Evolutionary conservation across 2,888 invertebrate genomes (phyloP), one percentile per base, ranked within the genome.

Genomic region (Oligia fasciuncula): DNA sequence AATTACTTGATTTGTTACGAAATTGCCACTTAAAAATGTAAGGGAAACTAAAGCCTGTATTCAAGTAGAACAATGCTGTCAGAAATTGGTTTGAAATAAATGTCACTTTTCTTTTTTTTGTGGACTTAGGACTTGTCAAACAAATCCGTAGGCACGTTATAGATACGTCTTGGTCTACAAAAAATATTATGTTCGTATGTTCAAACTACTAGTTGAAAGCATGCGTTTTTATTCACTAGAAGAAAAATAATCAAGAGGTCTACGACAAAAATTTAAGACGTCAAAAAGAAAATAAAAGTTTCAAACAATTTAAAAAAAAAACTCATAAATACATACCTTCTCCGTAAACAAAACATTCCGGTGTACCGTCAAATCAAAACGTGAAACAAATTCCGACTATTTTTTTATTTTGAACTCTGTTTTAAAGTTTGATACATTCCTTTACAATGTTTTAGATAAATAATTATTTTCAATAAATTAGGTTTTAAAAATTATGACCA

Each of bases 401-500:
- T 90, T 74, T 77, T 88, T 88, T 89, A 84, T 87, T 86, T 85
- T 79, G 80, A 73, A 86, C 79, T 89, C 51, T 73, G 29, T 81
- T 84, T 74, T 54, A 73, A 77, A 73, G 83, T 87, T 90, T 91
- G 91, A 91, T 91, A 91, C 91, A 91, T 90, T 90, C 90, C 88
- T 84, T 85, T 86, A 88, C 78, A 87, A 66, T 65, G 51, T 63
- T 40, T 81, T 29, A 29, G 66, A 75, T 77, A 74, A 81, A 79
- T 79, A 79, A 77, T 83, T 67, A 71, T 74, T 79, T 73, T 62
- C 80, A 83, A 81, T 81, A 81, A 80, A 85, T 77, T 79, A 87
- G 2, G 9, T 62, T 57, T 54, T 68, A 62, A 80, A 78, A 73
- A 60, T 71, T 49, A 75, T 40, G 29, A 75, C 62, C 68, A 81